These are phyloP conservation scores for Drosophila burlai DNA, from an alignment of 1,140 invertebrate species.

Conservation along the genomic window DNA sequence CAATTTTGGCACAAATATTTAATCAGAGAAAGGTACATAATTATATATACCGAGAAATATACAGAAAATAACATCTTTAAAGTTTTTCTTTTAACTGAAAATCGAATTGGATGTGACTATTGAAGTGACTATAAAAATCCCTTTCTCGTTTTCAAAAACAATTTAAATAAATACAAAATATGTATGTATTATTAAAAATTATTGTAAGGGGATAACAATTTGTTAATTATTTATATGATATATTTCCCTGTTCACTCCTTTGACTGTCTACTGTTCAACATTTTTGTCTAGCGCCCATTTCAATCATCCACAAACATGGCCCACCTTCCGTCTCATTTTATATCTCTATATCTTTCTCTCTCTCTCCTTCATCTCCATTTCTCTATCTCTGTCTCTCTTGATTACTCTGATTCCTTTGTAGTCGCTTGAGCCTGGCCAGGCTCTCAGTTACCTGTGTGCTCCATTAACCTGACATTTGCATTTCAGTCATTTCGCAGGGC, in stretches of 20 bases:
- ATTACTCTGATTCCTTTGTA: conserved; percentile 51
- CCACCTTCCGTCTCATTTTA: conserved; percentile 1
- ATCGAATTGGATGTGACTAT: no score
- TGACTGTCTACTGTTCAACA: conserved; percentile 14
- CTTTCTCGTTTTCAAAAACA: not conserved
- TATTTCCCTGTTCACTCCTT: conserved; percentile 9
- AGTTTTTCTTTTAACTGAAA: no score
- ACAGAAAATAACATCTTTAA: no score
- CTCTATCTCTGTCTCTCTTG: conserved; percentile 19
- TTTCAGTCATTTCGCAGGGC: conserved; percentile 52
- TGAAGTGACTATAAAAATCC: no score
- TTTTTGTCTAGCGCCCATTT: conserved; percentile 46
- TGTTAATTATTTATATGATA: no score
- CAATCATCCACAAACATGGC: conserved; percentile 52
- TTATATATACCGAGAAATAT: no score
- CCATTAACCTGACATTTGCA: conserved; percentile 73
- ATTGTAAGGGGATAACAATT: not conserved
- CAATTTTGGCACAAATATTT: no score
- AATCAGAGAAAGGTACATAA: no score
- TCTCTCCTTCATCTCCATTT: conserved; percentile 13
- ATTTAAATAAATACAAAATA: not conserved
- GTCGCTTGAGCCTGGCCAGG: conserved; percentile 60
- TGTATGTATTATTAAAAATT: not conserved
- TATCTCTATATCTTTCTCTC: conserved; percentile 4
- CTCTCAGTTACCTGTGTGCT: conserved; percentile 72